Evolutionary conservation across 2,888 invertebrate genomes (phyloP), one percentile per base, ranked within the genome.

Genomic region (Drosophila histrio): DNA sequence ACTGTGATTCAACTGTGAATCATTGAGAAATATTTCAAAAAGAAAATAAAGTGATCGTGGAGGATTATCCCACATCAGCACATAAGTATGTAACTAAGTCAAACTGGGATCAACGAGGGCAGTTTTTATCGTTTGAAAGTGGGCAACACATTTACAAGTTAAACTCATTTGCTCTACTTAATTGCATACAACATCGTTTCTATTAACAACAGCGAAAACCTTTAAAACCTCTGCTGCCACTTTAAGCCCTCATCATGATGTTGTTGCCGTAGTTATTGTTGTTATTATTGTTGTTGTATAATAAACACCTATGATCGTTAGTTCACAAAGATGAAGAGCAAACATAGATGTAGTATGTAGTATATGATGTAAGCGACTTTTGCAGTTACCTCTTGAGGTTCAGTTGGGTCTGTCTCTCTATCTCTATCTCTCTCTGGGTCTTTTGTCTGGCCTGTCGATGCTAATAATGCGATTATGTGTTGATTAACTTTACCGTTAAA

Each of bases 401-500:
- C 39, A 26, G 17, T 30, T 19, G 39, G 3, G 2, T 39, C 22
- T 36, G 19, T 9, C 21, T 22, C 9, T 30, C 56, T 17, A 0
- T 24, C 57, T 17, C 8, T 44, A 56, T 50, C 60, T 63, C 59
- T 64, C 46, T 52, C 62, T 39, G 34, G 22, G 44, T 34, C 36
- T 58, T 66, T 58, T 64, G 58, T 58, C 56, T 46, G 54, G 60
- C 17, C 41, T 50, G 49, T 28, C 46, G 39, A 65, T 59, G 78
- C 70, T 84, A 84, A 83, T 81, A 81, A 80, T 79, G 79, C 77
- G 82, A 84, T 84, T 84, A 82, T 74, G 77, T 60, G 79, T 77
- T 79, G 77, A 81, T 84, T 77, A 81, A 77, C 74, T 76, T 44
- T 46, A 77, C 80, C 71, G 83, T 74, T 77, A 61, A 62, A 57